These are phyloP conservation scores for Illadopsis cleaveri DNA, from an alignment of 2,113 vertebrate species.

Conservation along the genomic window DNA sequence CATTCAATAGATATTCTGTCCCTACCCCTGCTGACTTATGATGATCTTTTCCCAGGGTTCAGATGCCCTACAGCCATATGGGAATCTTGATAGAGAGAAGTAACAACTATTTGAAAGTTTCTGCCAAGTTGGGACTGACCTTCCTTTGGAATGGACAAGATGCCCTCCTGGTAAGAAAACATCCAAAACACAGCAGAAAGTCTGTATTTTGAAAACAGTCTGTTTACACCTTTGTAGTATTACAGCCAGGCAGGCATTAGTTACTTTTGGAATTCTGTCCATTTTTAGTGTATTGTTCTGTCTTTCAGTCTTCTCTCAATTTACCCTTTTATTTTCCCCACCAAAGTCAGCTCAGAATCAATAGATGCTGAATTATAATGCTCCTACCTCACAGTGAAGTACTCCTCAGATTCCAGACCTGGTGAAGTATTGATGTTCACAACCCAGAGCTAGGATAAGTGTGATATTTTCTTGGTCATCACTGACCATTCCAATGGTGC, in stretches of 20 bases:
- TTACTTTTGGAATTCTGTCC: neutral
- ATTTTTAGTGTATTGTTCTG: neutral
- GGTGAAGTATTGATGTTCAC: neutral
- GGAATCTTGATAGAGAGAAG: constrained; percentile 79
- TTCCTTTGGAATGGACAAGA: constrained; percentile 82
- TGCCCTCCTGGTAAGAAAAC: constrained; percentile 77
- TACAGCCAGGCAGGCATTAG: neutral
- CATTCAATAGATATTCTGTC: neutral
- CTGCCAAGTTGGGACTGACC: constrained; percentile 79
- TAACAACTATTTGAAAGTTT: constrained; percentile 73
- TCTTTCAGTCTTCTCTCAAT: neutral
- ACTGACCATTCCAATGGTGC: neutral
- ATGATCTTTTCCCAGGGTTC: constrained; percentile 65
- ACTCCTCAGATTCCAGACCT: neutral
- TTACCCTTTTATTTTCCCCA: neutral
- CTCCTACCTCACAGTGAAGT: neutral
- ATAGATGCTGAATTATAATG: accelerated
- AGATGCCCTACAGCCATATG: constrained; percentile 77
- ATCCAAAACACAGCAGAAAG: neutral
- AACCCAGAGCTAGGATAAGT: neutral
- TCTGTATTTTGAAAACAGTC: neutral
- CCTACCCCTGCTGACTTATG: neutral
- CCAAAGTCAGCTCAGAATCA: neutral
- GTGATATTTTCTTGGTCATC: neutral
- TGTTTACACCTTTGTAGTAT: neutral